Conservation (phyloP, 2,797 vertebrate genomes). For the Halcyon chelicuti region DNA sequence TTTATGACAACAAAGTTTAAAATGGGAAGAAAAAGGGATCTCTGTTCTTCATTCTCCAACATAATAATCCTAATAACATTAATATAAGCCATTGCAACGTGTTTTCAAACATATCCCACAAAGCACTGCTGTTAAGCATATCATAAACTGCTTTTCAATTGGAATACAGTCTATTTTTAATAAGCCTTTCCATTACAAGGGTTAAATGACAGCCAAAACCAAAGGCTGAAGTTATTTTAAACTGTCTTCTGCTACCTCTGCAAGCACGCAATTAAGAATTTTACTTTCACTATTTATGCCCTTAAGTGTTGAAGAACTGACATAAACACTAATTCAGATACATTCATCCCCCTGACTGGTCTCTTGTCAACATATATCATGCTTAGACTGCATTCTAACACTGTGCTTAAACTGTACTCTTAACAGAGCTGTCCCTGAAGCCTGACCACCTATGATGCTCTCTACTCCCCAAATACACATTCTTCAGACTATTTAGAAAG, state of each 20-base stretch:
- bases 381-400: background rate
- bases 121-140: background rate
- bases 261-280: background rate
- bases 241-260: background rate
- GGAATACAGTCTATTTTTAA: background rate
- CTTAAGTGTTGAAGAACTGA: background rate
- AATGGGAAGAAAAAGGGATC: background rate
- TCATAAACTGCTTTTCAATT: background rate
- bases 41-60: background rate
- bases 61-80: background rate
- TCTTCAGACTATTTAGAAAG: background rate
- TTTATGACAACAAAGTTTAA: background rate
- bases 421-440: background rate
- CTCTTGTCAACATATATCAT: background rate
- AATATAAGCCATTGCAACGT: background rate
- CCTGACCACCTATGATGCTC: background rate
- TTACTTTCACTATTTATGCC: background rate
- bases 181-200: background rate
- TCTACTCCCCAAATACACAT: background rate
- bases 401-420: background rate
- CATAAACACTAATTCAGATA: background rate
- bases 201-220: background rate
- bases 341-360: background rate
- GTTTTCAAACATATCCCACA: background rate
- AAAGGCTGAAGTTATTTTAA: background rate